A percentile compares a stretch with the other conserved stretches of the same genome.
Evolutionary conservation across 2,797 vertebrate species (phyloP).

Genomic region (Dermochelys coriacea): DNA sequence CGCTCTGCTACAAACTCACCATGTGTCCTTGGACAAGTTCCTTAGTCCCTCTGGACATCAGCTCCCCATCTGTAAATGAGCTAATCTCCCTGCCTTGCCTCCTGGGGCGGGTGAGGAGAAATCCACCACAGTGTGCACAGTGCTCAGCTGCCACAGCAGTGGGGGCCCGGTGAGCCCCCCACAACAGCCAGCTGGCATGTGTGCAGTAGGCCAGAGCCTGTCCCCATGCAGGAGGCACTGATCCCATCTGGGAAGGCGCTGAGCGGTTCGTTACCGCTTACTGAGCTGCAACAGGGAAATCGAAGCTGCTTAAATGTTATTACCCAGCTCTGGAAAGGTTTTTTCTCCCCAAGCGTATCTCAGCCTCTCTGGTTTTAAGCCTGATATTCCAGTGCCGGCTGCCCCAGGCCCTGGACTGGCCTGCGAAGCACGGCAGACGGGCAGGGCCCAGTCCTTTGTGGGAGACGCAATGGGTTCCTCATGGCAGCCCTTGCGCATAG

Average conservation of each 20-base stretch:
- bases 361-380: background rate
- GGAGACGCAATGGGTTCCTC: background rate
- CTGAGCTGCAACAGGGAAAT: background rate
- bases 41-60: background rate
- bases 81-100: background rate
- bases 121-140: too few species aligned
- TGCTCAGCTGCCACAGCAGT: too few species aligned
- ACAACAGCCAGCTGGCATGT: background rate
- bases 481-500: rapidly evolving
- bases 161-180: background rate
- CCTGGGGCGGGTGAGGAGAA: background rate
- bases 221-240: too few species aligned
- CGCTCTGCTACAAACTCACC: background rate
- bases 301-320: background rate
- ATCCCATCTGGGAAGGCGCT: too few species aligned
- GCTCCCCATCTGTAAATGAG: background rate
- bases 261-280: background rate
- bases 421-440: too few species aligned
- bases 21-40: background rate
- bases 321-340: background rate
- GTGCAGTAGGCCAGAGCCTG: too few species aligned
- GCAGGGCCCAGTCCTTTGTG: background rate
- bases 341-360: too few species aligned
- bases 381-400: background rate
- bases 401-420: too few species aligned